These are phyloP conservation scores for Apotomis capreana DNA, from an alignment of 2,888 invertebrate species.

Conservation along the genomic window DNA sequence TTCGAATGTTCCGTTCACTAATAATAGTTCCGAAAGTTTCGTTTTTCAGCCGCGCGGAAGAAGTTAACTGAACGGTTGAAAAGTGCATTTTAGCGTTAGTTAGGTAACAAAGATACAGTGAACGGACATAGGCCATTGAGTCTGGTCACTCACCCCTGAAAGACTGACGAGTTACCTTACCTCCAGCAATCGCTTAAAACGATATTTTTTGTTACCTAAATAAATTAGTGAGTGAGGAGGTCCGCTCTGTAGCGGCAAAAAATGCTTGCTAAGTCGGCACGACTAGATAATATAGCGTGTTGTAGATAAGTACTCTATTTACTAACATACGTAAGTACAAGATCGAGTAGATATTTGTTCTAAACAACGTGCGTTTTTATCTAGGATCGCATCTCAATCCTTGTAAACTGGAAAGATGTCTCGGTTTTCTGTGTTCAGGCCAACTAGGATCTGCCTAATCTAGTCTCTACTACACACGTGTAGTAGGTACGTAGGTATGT, in stretches of 20 bases:
- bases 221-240: constrained; percentile 5
- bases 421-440: too few relatives aligned
- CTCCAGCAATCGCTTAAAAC: constrained; percentile 54
- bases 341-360: too few relatives aligned
- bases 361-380: too few relatives aligned
- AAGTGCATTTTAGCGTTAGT: constrained; percentile 39
- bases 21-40: constrained; percentile 22
- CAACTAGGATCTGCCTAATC: too few relatives aligned
- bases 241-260: constrained; percentile 1
- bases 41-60: constrained; percentile 26
- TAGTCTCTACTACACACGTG: too few relatives aligned
- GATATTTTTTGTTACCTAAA: constrained; percentile 40
- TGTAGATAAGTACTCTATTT: not conserved
- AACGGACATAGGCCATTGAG: constrained; percentile 65
- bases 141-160: constrained; percentile 73
- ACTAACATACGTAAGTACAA: not conserved
- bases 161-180: constrained; percentile 54
- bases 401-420: too few relatives aligned
- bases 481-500: too few relatives aligned
- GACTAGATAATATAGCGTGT: not conserved
- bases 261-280: not conserved
- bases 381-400: too few relatives aligned
- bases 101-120: constrained; percentile 46
- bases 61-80: constrained; percentile 25
- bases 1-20: constrained; percentile 4